Base-by-base conservation (phyloP, 2,888 invertebrate species). In the Lepidochrysops patricia region DNA sequence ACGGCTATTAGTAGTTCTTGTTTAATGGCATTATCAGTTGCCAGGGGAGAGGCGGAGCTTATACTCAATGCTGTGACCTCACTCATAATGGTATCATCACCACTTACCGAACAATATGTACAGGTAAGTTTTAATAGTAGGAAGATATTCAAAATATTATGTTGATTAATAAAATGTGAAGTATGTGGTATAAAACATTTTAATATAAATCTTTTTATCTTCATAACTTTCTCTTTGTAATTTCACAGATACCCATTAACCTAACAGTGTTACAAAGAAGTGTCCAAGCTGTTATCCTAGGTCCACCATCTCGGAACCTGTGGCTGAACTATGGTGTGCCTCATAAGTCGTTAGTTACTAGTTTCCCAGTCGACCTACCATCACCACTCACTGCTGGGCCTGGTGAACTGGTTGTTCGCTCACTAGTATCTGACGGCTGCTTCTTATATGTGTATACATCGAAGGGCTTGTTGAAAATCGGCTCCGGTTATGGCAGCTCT, bases 401-500 rank as follows among this genome's bases (percentile, higher is more conserved):
- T 0, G 75, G 76, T 1, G 89, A 88, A 61, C 75, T 89, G 1
- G 79, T 87, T 13, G 82, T 89, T 2, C 74, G 88, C 58, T 93
- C 95, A 2, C 90, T 98, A 72, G 95, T 96, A 5, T 96, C 96
- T 67, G 98, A 98, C 81, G 98, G 98, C 7, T 94, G 94, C 66
- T 97, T 92, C 82, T 90, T 99, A 58, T 99, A 97, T 81, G 89
- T 99, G 27, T 94, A 96, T 70, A 93, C 96, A 29, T 93, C 94
- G 7, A 93, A 94, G 70, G 96, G 97, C 1, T 89, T 99, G 52
- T 91, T 96, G 65, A 99, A 99, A 89, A 93, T 99, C 64, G 99
- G 99, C 15, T 96, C 98, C 57, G 99, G 99, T 5, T 97, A 97
- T 77, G 96, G 96, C 57, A 97, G 96, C 66, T 97, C 98, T 5